A percentile compares a stretch with the other conserved stretches of the same genome.
Evolutionary conservation across 23 tunicate genomes (phyloP).

Genomic region (Trididemnum miniatum): DNA sequence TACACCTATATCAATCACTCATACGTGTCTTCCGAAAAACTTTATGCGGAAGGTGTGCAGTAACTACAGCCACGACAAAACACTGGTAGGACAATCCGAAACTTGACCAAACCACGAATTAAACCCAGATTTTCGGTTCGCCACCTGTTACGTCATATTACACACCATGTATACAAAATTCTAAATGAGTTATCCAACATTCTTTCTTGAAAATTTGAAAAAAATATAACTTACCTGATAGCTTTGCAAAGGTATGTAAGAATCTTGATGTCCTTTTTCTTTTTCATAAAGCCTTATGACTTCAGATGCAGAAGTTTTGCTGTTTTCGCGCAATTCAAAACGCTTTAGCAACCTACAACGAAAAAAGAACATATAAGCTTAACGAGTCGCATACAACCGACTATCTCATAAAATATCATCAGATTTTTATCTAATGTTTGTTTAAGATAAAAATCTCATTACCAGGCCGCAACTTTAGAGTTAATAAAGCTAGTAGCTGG

Average conservation of each 20-base stretch:
- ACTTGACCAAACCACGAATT: too few species aligned
- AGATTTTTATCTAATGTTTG: background rate
- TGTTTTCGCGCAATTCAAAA: slow-evolving; percentile 40
- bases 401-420: background rate
- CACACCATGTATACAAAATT: too few species aligned
- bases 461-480: slow-evolving; percentile 21
- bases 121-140: too few species aligned
- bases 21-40: too few species aligned
- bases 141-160: too few species aligned
- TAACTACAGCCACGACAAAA: too few species aligned
- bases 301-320: slow-evolving; percentile 53
- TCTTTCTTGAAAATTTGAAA: too few species aligned
- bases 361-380: background rate
- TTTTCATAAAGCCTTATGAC: slow-evolving; percentile 49
- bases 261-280: slow-evolving; percentile 18
- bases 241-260: slow-evolving; percentile 39
- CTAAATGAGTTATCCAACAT: too few species aligned
- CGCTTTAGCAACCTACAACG: slow-evolving; percentile 49
- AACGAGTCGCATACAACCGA: background rate
- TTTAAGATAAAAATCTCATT: slow-evolving; percentile 13
- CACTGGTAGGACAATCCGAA: too few species aligned
- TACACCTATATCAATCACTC: too few species aligned
- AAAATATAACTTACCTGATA: slow-evolving; percentile 62
- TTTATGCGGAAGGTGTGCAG: too few species aligned
- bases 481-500: slow-evolving; percentile 1